Conservation (phyloP, 2,113 vertebrate species). For the Gobiocypris rarus region DNA sequence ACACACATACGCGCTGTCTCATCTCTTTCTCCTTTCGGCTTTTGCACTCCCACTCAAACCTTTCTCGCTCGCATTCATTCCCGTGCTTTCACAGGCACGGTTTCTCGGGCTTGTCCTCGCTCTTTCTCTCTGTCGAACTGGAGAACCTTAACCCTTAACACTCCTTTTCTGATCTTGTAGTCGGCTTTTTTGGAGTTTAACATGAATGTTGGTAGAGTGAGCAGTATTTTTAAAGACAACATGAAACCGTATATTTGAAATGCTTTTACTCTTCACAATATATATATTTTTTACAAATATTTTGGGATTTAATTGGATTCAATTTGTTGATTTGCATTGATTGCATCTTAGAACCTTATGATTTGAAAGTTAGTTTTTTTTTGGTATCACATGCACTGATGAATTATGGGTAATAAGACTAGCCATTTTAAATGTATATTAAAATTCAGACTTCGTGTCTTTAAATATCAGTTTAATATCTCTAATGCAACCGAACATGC, state of each 20-base stretch:
- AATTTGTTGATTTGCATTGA: background rate
- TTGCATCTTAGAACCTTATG: too few relatives aligned
- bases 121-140: slow-evolving; percentile 34
- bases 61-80: slow-evolving; percentile 30
- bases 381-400: background rate
- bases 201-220: background rate
- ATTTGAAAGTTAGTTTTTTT: too few relatives aligned
- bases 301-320: too few relatives aligned
- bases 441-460: background rate
- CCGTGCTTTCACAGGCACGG: background rate
- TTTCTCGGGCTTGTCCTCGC: slow-evolving; percentile 28
- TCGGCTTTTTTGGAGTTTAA: background rate
- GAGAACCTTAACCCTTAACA: slow-evolving; percentile 56
- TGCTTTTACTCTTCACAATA: background rate
- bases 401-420: background rate
- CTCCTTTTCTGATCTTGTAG: background rate
- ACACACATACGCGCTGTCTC: slow-evolving; percentile 25
- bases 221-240: background rate
- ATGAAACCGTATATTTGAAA: background rate
- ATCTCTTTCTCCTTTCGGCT: slow-evolving; percentile 48
- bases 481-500: background rate
- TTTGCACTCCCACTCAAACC: slow-evolving; percentile 51
- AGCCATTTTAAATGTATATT: background rate
- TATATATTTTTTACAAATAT: background rate
- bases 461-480: background rate